Conservation (phyloP, 2,797 vertebrate species). For the Percopsis omiscomaycus region DNA sequence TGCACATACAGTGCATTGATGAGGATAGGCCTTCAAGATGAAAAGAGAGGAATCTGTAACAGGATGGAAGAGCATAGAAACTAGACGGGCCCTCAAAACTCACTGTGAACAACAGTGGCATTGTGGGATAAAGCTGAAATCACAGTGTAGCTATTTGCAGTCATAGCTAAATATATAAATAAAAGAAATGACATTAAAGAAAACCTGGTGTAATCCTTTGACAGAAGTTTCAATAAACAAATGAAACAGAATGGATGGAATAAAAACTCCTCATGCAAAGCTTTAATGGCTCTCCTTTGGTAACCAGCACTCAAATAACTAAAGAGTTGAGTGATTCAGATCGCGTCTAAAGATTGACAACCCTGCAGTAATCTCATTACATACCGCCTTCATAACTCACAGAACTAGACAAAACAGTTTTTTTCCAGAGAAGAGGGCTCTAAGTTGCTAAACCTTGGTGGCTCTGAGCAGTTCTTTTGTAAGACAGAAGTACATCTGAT, state of each 20-base stretch:
- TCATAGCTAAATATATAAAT: conserved; percentile 44
- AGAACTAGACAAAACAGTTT: conserved; percentile 15
- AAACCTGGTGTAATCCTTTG: conserved; percentile 60
- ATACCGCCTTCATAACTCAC: conserved; percentile 21
- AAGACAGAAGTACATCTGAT: neutral
- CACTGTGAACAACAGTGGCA: conserved; percentile 50
- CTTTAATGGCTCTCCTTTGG: conserved; percentile 11
- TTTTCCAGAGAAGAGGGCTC: conserved; percentile 1
- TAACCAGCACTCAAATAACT: conserved; percentile 6
- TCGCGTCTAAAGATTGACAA: conserved; percentile 25
- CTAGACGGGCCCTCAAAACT: conserved; percentile 58
- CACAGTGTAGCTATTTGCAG: conserved; percentile 28
- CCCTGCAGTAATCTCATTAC: conserved; percentile 28
- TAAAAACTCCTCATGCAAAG: conserved; percentile 27
- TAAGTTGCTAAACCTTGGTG: neutral
- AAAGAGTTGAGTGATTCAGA: conserved; percentile 1
- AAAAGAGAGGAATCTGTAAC: conserved; percentile 68
- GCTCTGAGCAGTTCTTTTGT: neutral
- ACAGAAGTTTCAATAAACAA: conserved; percentile 40
- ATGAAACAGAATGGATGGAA: neutral
- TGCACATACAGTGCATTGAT: conserved; percentile 42
- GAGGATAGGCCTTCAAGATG: conserved; percentile 40
- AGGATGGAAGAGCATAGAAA: conserved; percentile 56
- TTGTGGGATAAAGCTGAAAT: conserved; percentile 18
- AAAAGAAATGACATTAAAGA: conserved; percentile 54